Conservation (phyloP, 2,888 invertebrate species). For the Patella ulyssiponensis region DNA sequence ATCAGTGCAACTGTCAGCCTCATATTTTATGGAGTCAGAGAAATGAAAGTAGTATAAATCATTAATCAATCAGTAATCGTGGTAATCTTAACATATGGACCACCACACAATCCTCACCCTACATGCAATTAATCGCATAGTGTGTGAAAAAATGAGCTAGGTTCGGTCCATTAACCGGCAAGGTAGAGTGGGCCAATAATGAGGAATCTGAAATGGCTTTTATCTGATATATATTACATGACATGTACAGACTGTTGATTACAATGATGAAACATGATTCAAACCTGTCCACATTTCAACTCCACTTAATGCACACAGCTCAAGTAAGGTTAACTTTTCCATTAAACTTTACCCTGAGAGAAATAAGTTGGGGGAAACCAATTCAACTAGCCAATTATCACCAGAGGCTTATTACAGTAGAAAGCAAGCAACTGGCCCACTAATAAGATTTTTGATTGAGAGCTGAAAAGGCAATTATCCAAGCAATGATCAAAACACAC, state of each 20-base stretch:
- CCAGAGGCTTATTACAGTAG: background rate
- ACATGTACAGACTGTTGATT: background rate
- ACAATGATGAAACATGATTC: background rate
- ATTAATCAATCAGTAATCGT: conserved; percentile 35
- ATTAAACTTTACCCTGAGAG: background rate
- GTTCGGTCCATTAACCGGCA: background rate
- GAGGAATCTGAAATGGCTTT: background rate
- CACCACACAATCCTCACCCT: conserved; percentile 8
- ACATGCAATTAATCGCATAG: conserved; percentile 28
- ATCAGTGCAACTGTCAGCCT: conserved; percentile 10
- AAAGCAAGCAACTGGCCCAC: background rate
- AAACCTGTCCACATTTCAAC: conserved; percentile 12
- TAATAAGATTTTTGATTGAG: conserved; percentile 12
- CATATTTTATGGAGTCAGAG: conserved; percentile 36
- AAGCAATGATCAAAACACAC: conserved; percentile 13
- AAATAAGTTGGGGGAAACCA: conserved; percentile 7
- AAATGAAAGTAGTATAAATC: conserved; percentile 40
- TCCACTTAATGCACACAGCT: conserved; percentile 5
- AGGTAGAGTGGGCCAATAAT: background rate
- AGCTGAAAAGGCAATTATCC: conserved; percentile 12
- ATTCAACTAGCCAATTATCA: conserved; percentile 10
- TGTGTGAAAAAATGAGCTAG: conserved; percentile 11
- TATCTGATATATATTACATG: conserved; percentile 6
- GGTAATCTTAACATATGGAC: conserved; percentile 32
- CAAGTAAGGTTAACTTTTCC: conserved; percentile 11